Evolutionary conservation across 2,888 invertebrate genomes (phyloP), one percentile per base, ranked within the genome.

Genomic region (Drosophila mercatorum): DNA sequence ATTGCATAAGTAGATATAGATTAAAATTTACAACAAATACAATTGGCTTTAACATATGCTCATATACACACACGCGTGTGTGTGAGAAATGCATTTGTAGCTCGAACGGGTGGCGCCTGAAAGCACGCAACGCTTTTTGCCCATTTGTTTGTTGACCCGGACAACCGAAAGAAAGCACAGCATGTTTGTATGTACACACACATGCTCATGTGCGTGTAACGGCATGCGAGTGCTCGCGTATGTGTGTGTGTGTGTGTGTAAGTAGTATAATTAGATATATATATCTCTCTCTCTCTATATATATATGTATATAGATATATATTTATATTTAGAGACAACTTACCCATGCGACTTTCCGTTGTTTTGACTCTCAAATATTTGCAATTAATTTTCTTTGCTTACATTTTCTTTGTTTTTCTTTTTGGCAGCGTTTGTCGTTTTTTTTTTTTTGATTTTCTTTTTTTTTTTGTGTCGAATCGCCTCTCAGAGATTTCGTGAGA

Each of bases 131-230:
- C 51, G 67, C 60, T 75, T 71, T 78, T 73, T 76, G 66, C 66
- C 59, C 68, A 79, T 79, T 72, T 79, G 76, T 81, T 81, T 81
- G 67, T 76, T 80, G 78, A 80, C 78, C 72, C 78, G 72, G 56
- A 75, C 68, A 69, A 62, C 52, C 64, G 41, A 55, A 55, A 41
- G 72, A 71, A 78, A 68, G 63, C 68, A 60, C 53, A 38, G 64
- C 60, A 57, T 61, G 52, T 46, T 46, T 57, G 47, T 53, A 34
- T 59, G 41, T 47, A 49, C 51, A 53, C 26, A 31, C 41, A 44
- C 51, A 65, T 40, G 51, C 34, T 52, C 22, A 26, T 61, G 26
- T 61, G 56, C 49, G 57, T 57, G 53, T 61, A 46, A 62, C 38
- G 59, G 47, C 46, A 55, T 55, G 62, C 63, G 66, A 55, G 51